A percentile compares a stretch with the other conserved stretches of the same genome.
Conservation (phyloP, 2,797 vertebrate genomes). For the Protonibea diacanthus region DNA sequence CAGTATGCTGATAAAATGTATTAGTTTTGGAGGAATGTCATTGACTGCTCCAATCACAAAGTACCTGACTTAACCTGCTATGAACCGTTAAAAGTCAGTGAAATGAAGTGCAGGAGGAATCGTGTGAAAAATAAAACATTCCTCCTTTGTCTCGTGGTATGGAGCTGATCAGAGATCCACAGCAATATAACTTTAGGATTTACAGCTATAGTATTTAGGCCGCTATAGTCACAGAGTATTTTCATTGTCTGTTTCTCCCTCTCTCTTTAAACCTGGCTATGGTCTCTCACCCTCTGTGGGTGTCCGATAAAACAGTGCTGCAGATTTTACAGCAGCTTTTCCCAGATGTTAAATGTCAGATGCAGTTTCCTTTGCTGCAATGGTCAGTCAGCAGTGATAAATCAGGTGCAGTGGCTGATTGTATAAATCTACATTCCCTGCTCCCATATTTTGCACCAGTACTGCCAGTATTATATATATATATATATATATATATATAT, state of each 20-base stretch:
- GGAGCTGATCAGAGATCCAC: not conserved
- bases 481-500: too few relatives aligned
- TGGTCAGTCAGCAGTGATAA: constrained; percentile 32
- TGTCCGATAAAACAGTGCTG: constrained; percentile 34
- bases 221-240: not conserved
- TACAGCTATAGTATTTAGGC: not conserved
- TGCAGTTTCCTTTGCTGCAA: constrained; percentile 34
- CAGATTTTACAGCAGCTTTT: constrained; percentile 42
- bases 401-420: constrained; percentile 21
- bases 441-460: not conserved
- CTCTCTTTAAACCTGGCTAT: not conserved
- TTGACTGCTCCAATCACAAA: not conserved
- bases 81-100: constrained; percentile 2
- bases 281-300: constrained; percentile 13
- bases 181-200: not conserved
- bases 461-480: not conserved
- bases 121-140: not conserved
- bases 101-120: not conserved
- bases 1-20: not conserved
- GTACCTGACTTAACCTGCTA: not conserved
- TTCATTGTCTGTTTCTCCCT: not conserved
- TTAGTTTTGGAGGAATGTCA: not conserved
- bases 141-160: not conserved
- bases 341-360: constrained; percentile 49
- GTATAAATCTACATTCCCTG: constrained; percentile 1